Base-by-base conservation (phyloP, 2,113 vertebrate genomes). In the Brienomyrus brachyistius region DNA sequence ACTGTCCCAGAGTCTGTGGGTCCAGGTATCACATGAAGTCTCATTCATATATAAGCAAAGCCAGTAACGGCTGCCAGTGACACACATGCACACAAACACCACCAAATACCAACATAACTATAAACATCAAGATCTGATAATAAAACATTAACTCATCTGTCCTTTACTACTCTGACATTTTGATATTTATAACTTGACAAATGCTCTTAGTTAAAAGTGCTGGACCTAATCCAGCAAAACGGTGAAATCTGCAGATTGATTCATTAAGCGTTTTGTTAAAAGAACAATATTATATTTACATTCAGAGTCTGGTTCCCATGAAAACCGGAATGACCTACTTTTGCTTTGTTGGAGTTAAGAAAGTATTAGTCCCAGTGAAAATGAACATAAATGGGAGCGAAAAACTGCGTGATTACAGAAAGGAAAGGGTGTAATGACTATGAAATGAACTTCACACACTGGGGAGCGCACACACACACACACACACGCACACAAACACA, bases 271-370 rank as follows among this genome's bases (percentile, higher is more conserved):
- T 48, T 23, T 48, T 48, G 19, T 48, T 47, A 48, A 83, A 83
- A 83, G 40, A 83, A 83, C 80, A 83, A 83, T 48, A n/a, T 48
- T 48, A 84, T 48, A 84, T 84, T 84, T 84, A 84, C 45, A 84
- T 23, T 43, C 7, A 7, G 43, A 43, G 21, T 47, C 43, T 43
- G 43, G 45, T 84, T 84, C 13, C 1, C 7, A 48, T 48, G 82
- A 84, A 84, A 48, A 84, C 47, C n/a, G 43, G 35, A 80, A 84
- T 84, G 82, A 48, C 82, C 43, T 84, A 84, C 19, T 47, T 47
- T 48, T 11, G 17, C 21, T 48, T 23, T 23, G 6, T 17, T 47
- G 43, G 82, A n/a, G 82, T 47, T 48, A 48, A 17, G 10, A 43
- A 82, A 48, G 40, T 48, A 84, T 84, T 84, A 48, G 40, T 48